Conservation (phyloP, 37 sponge, comb jelly and placozoan species). For the Corticium candelabrum region DNA sequence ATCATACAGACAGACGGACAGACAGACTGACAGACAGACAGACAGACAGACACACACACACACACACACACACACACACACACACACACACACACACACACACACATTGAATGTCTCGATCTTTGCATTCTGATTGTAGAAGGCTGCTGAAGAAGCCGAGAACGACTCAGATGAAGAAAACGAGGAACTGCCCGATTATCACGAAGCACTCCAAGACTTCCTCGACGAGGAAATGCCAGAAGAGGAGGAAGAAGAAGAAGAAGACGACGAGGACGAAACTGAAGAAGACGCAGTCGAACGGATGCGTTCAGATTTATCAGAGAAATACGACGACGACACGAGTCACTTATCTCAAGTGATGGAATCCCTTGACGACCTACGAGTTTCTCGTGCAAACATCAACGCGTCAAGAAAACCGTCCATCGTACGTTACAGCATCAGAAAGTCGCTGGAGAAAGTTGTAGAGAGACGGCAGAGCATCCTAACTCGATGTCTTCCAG, state of each 20-base stretch:
- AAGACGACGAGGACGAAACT: slow-evolving; percentile 47
- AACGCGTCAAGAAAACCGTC: slow-evolving; percentile 47
- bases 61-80: slow-evolving; percentile 5
- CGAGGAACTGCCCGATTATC: background rate
- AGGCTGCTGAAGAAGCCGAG: background rate
- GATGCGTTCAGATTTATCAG: slow-evolving; percentile 42
- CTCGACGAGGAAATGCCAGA: slow-evolving; percentile 68
- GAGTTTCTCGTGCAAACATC: slow-evolving; percentile 43
- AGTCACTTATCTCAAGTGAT: slow-evolving; percentile 1
- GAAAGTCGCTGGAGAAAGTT: slow-evolving; percentile 32
- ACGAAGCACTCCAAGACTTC: background rate
- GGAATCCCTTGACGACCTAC: slow-evolving; percentile 56
- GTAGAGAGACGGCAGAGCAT: slow-evolving; percentile 53
- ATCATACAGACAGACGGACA: too few species aligned
- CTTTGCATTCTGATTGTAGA: background rate
- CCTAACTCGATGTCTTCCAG: slow-evolving; percentile 51
- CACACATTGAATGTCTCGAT: too few species aligned
- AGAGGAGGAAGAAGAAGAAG: slow-evolving; percentile 76
- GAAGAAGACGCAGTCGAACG: slow-evolving; percentile 56
- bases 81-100: slow-evolving; percentile 5
- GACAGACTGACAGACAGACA: background rate
- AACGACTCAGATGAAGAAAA: background rate
- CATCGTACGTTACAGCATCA: slow-evolving; percentile 52
- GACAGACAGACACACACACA: background rate
- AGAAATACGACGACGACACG: slow-evolving; percentile 71